phyloP scores from a whole-genome alignment of 2,888 invertebrate species.

The Congeria kusceri region DNA sequence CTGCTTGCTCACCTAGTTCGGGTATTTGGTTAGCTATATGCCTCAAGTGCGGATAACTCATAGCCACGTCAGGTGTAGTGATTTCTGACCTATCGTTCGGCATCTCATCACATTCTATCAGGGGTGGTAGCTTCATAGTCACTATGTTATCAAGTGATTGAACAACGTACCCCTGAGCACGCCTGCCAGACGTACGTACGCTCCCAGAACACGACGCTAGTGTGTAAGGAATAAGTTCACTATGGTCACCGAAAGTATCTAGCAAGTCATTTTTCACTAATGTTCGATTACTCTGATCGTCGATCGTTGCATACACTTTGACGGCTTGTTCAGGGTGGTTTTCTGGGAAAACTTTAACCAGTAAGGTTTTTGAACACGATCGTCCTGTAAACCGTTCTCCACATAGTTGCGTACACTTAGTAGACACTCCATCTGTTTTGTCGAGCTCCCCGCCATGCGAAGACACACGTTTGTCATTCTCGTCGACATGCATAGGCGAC shows the following conservation, averaged over 20 bases:
- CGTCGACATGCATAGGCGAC: too few species aligned
- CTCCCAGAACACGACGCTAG: conserved; percentile 31
- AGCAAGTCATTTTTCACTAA: conserved; percentile 9
- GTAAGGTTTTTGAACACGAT: too few species aligned
- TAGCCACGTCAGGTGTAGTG: conserved; percentile 52
- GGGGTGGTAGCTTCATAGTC: conserved; percentile 10
- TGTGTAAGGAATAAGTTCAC: conserved; percentile 14
- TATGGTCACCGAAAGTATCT: not conserved
- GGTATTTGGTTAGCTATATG: conserved; percentile 47
- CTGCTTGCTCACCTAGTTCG: conserved; percentile 32
- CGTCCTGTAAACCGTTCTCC: too few species aligned
- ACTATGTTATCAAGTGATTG: conserved; percentile 25
- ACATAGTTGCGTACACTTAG: too few species aligned
- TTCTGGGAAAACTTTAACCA: conserved; percentile 3
- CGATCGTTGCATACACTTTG: not conserved
- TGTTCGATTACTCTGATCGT: conserved; percentile 27
- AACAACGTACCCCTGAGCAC: conserved; percentile 27
- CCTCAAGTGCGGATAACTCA: conserved; percentile 34
- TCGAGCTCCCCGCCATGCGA: too few species aligned
- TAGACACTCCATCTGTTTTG: too few species aligned
- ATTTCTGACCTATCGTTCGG: conserved; percentile 37
- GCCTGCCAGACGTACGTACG: conserved; percentile 16
- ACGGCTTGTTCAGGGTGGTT: not conserved
- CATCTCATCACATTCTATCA: conserved; percentile 47
- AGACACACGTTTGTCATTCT: too few species aligned